These are phyloP conservation scores for Lithophane leautieri DNA, from an alignment of 2,888 invertebrate species.

Conservation along the genomic window DNA sequence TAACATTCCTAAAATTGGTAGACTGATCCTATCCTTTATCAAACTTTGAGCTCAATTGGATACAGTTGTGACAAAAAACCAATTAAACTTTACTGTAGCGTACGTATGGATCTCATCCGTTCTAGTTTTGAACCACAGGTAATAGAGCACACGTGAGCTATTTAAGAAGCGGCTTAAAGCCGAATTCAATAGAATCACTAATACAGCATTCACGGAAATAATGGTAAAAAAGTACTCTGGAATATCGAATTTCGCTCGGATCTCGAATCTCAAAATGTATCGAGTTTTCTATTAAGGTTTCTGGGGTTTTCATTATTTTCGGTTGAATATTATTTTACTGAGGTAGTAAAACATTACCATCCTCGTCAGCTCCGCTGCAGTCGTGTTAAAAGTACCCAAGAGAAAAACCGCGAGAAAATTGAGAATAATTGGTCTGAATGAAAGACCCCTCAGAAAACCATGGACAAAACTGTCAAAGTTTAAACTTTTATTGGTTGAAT, in stretches of 20 bases:
- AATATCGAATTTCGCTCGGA: slow-evolving; percentile 18
- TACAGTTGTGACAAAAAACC: slow-evolving; percentile 50
- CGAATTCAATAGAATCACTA: slow-evolving; percentile 13
- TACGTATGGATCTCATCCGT: slow-evolving; percentile 21
- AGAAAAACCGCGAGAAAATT: neutral
- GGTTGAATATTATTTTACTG: neutral
- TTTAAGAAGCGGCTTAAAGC: slow-evolving; percentile 2
- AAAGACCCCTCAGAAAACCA: no score
- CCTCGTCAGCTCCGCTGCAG: neutral
- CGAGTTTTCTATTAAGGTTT: neutral
- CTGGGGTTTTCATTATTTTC: neutral
- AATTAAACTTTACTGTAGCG: slow-evolving; percentile 51
- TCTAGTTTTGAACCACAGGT: slow-evolving; percentile 13
- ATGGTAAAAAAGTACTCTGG: neutral
- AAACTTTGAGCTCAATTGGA: slow-evolving; percentile 29
- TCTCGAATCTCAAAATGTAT: neutral
- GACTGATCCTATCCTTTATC: slow-evolving; percentile 29
- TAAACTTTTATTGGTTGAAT: no score
- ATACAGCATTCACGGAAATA: slow-evolving; percentile 3
- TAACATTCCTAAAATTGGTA: slow-evolving; percentile 40
- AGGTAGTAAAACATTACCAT: neutral
- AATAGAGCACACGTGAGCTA: neutral
- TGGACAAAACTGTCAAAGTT: no score
- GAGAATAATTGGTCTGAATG: neutral
- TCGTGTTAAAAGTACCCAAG: neutral